Base-by-base conservation (phyloP, 2,113 vertebrate species). In the Melanerpes formicivorus region DNA sequence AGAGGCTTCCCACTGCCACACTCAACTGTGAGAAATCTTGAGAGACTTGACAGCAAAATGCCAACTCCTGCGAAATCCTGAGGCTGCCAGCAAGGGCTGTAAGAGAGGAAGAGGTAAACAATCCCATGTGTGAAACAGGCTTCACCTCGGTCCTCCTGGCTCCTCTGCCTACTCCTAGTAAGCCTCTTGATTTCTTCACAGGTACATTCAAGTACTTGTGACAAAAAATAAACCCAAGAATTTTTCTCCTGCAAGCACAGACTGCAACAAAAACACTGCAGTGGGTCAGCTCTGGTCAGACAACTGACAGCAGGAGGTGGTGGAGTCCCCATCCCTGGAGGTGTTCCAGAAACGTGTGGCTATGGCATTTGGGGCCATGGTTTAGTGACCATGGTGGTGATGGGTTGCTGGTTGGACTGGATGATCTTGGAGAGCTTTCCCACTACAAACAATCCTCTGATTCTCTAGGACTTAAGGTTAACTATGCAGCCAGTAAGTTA, bases 41-140 rank as follows among this genome's bases (percentile, higher is more conserved):
- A 94, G 75, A 88, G 87, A 91, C 87, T 78, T 86, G 90, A 91
- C 76, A 91, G 89, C 72, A 94, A 82, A 94, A 87, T 93, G 90
- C 73, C 77, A 85, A 74, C 88, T 93, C 88, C 88, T 91, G 84
- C 69, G 90, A 32, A 77, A 85, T 63, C 87, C 65, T 87, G 37
- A 92, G 67, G 30, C 81, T 77, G 37, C 60, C 26, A 7, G 62
- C 64, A 71, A 60, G 42, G 18, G 21, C 85, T 80, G 77, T 75
- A 78, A 64, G 59, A 77, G 93, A 77, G 89, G 66, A 77, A 77
- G 89, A 58, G 1, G 29, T 87, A 87, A 89, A 84, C 84, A 96
- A 78, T n/a, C 78, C 65, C 40, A 25, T 34, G 54, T 14, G 54
- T 84, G 56, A 72, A 91, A 72, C 21, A 79, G 29, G 18, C 46